These are phyloP conservation scores for Phrynocephalus forsythii DNA, from an alignment of 2,797 vertebrate genomes.

Conservation along the genomic window DNA sequence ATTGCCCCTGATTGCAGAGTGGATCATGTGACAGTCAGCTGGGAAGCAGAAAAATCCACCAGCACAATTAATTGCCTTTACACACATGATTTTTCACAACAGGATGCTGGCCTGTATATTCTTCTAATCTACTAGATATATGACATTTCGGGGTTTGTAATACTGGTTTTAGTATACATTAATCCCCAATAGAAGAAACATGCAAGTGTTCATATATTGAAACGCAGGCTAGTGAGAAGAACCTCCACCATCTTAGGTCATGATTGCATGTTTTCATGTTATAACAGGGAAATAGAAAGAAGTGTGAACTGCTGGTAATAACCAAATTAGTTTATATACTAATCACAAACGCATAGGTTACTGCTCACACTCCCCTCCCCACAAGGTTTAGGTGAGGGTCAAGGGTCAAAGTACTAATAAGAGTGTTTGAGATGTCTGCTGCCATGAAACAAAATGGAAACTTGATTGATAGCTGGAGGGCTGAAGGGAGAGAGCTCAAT, in stretches of 20 bases:
- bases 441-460: constrained; percentile 99
- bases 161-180: not conserved
- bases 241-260: fast-evolving
- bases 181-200: not conserved
- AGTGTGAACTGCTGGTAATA: constrained; percentile 60
- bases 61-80: no score
- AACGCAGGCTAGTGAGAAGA: constrained; percentile 20
- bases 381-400: constrained; percentile 87
- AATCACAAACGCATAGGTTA: constrained; percentile 78
- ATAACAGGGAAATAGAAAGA: constrained; percentile 20
- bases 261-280: not conserved
- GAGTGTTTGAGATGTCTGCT: constrained; percentile 98
- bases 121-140: constrained; percentile 9
- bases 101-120: not conserved
- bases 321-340: constrained; percentile 79
- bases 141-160: constrained; percentile 4
- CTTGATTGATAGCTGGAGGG: constrained; percentile 96
- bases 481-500: constrained; percentile 81
- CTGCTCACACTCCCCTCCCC: constrained; percentile 78
- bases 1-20: no score
- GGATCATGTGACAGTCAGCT: no score
- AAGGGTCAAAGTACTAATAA: constrained; percentile 95
- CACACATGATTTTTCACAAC: no score
- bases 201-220: not conserved
- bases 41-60: no score